A percentile compares a stretch with the other conserved stretches of the same genome.
Conservation (phyloP, 2,888 invertebrate genomes). For the Rhopalosiphum nymphaeae region DNA sequence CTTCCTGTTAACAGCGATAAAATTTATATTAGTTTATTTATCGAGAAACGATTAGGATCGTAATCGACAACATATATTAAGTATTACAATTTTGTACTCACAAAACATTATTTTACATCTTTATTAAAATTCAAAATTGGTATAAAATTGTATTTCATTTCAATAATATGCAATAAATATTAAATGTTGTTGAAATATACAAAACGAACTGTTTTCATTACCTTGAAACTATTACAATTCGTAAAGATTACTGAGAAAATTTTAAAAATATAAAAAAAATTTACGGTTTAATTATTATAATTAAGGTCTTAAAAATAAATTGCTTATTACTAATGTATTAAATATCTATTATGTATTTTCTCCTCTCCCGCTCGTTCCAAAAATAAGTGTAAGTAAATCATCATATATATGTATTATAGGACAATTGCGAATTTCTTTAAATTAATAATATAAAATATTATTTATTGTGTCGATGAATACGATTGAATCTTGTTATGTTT, state of each 20-base stretch:
- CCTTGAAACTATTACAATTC: neutral
- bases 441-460: no score
- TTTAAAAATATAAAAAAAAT: neutral
- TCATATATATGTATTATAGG: no score
- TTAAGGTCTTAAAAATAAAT: neutral
- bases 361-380: no score
- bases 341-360: no score
- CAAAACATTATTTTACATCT: neutral
- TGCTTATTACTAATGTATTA: no score
- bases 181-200: neutral
- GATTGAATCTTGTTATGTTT: no score
- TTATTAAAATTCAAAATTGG: neutral
- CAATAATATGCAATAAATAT: neutral
- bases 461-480: no score
- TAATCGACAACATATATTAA: neutral
- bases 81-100: neutral
- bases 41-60: no score
- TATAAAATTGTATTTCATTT: neutral
- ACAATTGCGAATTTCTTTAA: no score
- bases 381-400: no score
- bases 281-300: no score
- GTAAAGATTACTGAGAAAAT: neutral
- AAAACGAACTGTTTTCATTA: neutral
- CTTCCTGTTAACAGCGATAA: neutral
- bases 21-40: neutral